Conservation (phyloP, 1,140 invertebrate species). For the Pseudoatta argentina region DNA sequence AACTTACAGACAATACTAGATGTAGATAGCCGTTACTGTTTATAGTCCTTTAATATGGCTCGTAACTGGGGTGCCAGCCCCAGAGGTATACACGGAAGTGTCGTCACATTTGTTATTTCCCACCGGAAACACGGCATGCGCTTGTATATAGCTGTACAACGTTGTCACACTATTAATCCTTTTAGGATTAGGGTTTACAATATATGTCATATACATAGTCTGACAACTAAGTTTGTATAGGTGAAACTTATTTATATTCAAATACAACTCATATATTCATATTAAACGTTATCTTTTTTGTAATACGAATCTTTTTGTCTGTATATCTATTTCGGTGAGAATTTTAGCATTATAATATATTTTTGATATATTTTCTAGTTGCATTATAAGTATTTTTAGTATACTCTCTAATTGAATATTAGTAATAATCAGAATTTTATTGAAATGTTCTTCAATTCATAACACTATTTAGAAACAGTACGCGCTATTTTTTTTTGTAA, state of each 20-base stretch:
- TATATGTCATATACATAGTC: background rate
- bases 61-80: constrained; percentile 8
- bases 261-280: background rate
- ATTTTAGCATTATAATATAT: background rate
- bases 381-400: background rate
- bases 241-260: constrained; percentile 27
- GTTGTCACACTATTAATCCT: constrained; percentile 36
- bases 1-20: constrained; percentile 9
- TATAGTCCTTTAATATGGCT: constrained; percentile 25
- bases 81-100: constrained; percentile 20
- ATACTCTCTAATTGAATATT: background rate
- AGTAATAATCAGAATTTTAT: background rate
- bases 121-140: constrained; percentile 2
- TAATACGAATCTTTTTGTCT: background rate
- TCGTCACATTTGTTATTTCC: constrained; percentile 44
- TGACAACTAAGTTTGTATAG: constrained; percentile 4
- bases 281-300: background rate
- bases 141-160: background rate
- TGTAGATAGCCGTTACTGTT: constrained; percentile 8
- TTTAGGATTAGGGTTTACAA: constrained; percentile 31
- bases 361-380: too few relatives aligned
- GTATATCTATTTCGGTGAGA: background rate
- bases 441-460: background rate
- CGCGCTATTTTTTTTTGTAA: background rate
- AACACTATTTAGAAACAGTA: background rate